A percentile compares a stretch with the other conserved stretches of the same genome.
phyloP scores from a whole-genome alignment of 2,888 invertebrate genomes.

The Drosophila kuntzei region DNA sequence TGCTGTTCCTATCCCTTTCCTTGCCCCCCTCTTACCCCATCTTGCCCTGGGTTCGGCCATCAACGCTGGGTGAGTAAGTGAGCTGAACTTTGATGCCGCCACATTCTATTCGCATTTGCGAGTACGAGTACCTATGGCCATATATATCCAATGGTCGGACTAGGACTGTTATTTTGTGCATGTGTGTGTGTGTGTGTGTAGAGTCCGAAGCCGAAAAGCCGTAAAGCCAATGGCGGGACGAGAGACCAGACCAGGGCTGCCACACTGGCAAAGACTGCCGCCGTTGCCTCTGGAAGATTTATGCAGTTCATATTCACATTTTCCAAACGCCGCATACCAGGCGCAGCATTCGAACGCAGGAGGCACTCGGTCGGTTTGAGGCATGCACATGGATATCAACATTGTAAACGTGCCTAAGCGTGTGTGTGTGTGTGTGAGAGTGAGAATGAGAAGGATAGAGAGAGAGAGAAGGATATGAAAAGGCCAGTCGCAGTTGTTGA shows the following conservation, averaged over 20 bases:
- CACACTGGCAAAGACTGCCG: slow-evolving; percentile 78
- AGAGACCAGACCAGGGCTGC: slow-evolving; percentile 12
- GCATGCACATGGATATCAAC: slow-evolving; percentile 47
- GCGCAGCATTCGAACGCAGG: slow-evolving; percentile 71
- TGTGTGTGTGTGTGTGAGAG: slow-evolving; percentile 30
- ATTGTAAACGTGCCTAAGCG: slow-evolving; percentile 59
- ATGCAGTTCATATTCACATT: slow-evolving; percentile 85
- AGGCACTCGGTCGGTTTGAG: slow-evolving; percentile 20
- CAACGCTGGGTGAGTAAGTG: slow-evolving; percentile 80
- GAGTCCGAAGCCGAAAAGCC: slow-evolving; percentile 77
- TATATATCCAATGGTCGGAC: slow-evolving; percentile 73
- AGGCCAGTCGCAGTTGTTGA: slow-evolving; percentile 70
- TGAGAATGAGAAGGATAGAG: slow-evolving; percentile 3
- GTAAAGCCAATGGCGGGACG: slow-evolving; percentile 67
- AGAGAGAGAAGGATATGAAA: slow-evolving; percentile 4
- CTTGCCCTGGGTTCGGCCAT: slow-evolving; percentile 47
- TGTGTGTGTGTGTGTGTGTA: slow-evolving; percentile 11
- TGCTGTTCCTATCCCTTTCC: not conserved
- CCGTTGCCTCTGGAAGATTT: slow-evolving; percentile 82
- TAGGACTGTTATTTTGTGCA: slow-evolving; percentile 31
- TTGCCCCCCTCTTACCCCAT: not conserved
- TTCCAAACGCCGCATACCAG: slow-evolving; percentile 80
- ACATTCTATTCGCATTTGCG: slow-evolving; percentile 81
- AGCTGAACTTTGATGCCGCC: slow-evolving; percentile 82
- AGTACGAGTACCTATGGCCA: slow-evolving; percentile 76